Evolutionary conservation across 2,113 vertebrate genomes (phyloP), one percentile per base, ranked within the genome.

Genomic region (Elachura formosa): DNA sequence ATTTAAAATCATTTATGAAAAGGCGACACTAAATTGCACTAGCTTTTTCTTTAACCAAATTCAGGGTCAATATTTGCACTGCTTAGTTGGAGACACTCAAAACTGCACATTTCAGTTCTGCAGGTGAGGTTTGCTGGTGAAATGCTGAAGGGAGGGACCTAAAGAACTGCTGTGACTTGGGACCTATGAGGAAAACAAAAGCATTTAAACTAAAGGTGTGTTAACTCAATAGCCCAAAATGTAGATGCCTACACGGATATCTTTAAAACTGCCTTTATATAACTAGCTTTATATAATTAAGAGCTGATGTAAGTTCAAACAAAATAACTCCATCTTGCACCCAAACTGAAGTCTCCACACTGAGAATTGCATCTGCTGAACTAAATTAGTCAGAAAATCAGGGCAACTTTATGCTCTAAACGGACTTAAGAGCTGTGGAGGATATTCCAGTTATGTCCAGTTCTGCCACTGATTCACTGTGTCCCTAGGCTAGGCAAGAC

Each of bases 401-500:
- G 71, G 72, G 55, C 91, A 90, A 84, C 89, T 93, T 91, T 51
- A 12, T 93, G 84, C 89, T 66, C 82, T 87, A 95, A 95, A 89
- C 77, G 84, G 83, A 56, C 69, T 15, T 64, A 5, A 5, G 87
- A 93, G 74, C 80, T 69, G 80, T 10, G 7, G 87, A 87, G 84
- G 90, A 84, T 78, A 83, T 90, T 88, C 91, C 95, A 92, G 92
- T 89, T 93, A 78, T 90, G 94, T 95, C 90, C 71, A 31, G 82
- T 90, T 95, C 93, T 91, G 87, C 94, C 93, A 83, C 93, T 95
- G 93, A 97, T 96, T 95, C 96, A 95, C 81, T 28, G 26, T 91
- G 85, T 94, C 94, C 95, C 95, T 96, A 95, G 95, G 96, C 95
- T 96, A 95, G 95, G 96, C 96, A 96, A 97, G 73, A 94, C 77